Percentiles rank a stretch among this genome's conserved stretches.
Conservation (phyloP, 2,113 vertebrate species). For the Charina bottae region DNA sequence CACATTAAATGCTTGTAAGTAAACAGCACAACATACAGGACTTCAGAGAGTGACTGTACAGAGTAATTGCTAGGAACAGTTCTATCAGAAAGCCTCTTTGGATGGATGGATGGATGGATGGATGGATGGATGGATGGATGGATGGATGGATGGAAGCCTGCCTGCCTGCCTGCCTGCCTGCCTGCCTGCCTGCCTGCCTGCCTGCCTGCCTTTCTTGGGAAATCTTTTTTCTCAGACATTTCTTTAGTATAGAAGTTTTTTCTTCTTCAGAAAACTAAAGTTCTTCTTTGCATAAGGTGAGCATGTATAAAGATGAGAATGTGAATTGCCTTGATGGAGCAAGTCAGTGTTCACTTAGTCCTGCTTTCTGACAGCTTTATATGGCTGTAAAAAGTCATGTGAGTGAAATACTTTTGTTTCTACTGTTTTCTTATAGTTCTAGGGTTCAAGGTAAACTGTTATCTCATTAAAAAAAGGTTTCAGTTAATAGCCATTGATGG, state of each 20-base stretch:
- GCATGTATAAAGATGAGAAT: background rate
- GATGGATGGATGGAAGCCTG: no score
- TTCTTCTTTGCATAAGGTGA: background rate
- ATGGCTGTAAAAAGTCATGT: background rate
- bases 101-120: background rate
- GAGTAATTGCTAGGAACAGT: background rate
- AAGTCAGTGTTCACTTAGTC: background rate
- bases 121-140: background rate
- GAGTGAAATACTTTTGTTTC: background rate
- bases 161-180: no score
- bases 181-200: no score
- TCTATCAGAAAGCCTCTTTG: background rate
- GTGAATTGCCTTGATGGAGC: background rate
- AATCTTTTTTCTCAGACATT: background rate
- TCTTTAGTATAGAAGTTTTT: background rate
- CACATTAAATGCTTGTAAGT: constrained; percentile 15
- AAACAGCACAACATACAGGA: background rate
- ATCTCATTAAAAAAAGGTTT: background rate
- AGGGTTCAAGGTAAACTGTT: background rate
- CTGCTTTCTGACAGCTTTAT: background rate
- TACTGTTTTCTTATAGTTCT: background rate
- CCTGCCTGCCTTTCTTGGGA: background rate
- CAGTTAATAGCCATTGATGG: background rate
- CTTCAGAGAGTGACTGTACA: no score
- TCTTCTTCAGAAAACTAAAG: background rate